A percentile compares a stretch with the other conserved stretches of the same genome.
phyloP scores from a whole-genome alignment of 30 jellyfish, hydroid and myxozoan genomes.

The Rhopilema esculentum region DNA sequence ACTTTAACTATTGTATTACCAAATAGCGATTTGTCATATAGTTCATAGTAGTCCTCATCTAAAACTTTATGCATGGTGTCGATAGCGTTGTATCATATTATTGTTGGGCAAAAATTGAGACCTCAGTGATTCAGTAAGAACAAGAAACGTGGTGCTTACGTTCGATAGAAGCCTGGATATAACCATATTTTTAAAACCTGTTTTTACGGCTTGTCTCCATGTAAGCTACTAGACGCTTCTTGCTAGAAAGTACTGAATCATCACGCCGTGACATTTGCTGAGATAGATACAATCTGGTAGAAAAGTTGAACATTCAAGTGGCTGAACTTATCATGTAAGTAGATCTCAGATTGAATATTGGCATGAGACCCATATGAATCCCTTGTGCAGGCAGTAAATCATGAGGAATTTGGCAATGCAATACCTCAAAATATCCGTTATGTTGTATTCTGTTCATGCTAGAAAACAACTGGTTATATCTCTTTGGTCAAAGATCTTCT shows the following conservation, averaged over 20 bases:
- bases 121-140: too few species aligned
- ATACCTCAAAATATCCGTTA: constrained; percentile 8
- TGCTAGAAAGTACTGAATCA: background rate
- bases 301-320: constrained; percentile 9
- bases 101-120: too few species aligned
- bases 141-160: too few species aligned
- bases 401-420: constrained; percentile 31
- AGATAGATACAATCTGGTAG: constrained; percentile 12
- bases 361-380: constrained; percentile 10
- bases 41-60: too few species aligned
- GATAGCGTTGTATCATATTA: too few species aligned
- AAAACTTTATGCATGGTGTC: too few species aligned
- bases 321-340: too few species aligned
- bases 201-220: background rate
- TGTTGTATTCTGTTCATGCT: background rate
- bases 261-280: constrained; percentile 16
- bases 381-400: constrained; percentile 24
- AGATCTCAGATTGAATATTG: constrained; percentile 5
- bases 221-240: background rate
- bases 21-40: too few species aligned
- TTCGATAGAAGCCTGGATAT: too few species aligned
- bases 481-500: constrained; percentile 35
- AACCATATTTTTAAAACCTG: background rate
- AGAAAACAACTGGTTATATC: constrained; percentile 1
- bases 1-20: too few species aligned